Evolutionary conservation across 2,888 invertebrate genomes (phyloP).

Genomic region (Tiphia femorata): DNA sequence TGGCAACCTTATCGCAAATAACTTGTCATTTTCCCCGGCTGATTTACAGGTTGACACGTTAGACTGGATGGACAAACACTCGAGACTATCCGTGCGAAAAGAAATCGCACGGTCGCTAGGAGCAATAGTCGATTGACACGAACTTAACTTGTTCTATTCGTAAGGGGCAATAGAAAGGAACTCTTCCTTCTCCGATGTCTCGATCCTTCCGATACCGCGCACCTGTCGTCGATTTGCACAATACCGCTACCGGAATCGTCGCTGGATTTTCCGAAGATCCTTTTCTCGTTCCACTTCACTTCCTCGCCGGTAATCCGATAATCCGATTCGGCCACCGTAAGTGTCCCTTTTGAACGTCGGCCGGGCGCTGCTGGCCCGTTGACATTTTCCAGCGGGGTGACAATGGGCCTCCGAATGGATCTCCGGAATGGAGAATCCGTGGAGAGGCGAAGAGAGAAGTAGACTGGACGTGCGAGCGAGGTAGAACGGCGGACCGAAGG

Average conservation of each 20-base stretch:
- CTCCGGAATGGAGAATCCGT: not conserved
- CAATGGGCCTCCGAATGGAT: constrained; percentile 52
- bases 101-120: no score
- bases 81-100: no score
- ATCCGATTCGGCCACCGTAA: constrained; percentile 61
- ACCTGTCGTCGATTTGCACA: not conserved
- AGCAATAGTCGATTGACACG: no score
- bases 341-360: constrained; percentile 53
- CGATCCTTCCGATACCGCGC: not conserved
- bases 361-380: no score
- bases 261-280: not conserved
- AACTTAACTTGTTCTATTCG: no score
- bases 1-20: no score
- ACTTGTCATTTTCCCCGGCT: no score
- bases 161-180: no score
- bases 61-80: no score
- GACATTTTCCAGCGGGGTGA: constrained; percentile 62
- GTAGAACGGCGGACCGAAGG: constrained; percentile 43
- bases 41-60: no score
- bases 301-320: constrained; percentile 56
- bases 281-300: constrained; percentile 54
- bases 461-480: no score
- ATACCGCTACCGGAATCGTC: not conserved
- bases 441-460: constrained; percentile 35
- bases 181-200: no score